Percentiles rank a stretch among this genome's conserved stretches.
Evolutionary conservation across 92 coral and sea anemone species (phyloP).

Genomic region (Muricea muricata): DNA sequence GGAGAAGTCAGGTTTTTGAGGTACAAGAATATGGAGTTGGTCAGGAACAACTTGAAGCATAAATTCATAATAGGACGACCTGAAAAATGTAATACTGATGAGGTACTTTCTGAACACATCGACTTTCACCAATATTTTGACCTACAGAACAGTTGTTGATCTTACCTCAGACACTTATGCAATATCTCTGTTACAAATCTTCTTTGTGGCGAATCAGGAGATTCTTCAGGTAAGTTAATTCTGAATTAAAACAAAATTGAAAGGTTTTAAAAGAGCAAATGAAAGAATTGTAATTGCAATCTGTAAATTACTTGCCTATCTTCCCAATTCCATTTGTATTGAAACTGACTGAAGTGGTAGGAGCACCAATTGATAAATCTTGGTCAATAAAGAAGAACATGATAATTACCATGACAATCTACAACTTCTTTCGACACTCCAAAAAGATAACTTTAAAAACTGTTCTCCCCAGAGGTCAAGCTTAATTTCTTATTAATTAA

Average conservation of each 20-base stretch:
- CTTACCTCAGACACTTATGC: conserved; percentile 80
- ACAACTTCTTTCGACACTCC: no score
- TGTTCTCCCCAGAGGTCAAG: no score
- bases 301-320: conserved; percentile 92
- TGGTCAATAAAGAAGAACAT: conserved; percentile 8
- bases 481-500: no score
- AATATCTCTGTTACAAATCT: conserved; percentile 79
- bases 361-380: conserved; percentile 87
- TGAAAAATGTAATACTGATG: no score
- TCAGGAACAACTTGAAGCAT: conserved; percentile 77
- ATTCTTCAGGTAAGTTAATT: background rate
- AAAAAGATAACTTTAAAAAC: no score
- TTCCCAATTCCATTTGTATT: conserved; percentile 96
- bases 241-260: background rate
- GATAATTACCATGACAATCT: no score
- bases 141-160: background rate
- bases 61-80: conserved; percentile 87
- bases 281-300: no score
- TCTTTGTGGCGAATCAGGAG: conserved; percentile 75
- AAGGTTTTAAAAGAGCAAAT: no score
- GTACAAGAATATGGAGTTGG: conserved; percentile 73
- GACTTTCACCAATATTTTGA: no score
- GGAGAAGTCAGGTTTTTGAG: conserved; percentile 67
- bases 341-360: conserved; percentile 92
- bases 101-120: no score